Conservation (phyloP, 2,797 vertebrate genomes). For the Diplodus sargus region DNA sequence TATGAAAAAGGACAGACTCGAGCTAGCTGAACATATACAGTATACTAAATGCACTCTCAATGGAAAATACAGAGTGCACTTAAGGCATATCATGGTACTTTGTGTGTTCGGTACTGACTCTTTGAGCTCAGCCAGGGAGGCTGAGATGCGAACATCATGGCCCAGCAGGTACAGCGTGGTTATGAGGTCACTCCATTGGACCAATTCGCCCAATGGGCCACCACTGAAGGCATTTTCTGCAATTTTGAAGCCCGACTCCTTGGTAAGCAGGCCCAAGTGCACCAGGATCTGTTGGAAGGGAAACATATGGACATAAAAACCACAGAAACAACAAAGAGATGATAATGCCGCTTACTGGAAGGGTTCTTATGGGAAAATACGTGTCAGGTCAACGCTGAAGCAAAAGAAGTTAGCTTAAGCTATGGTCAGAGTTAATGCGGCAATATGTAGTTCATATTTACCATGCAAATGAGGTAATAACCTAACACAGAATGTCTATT, state of each 20-base stretch:
- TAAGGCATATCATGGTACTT: not conserved
- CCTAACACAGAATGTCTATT: no score
- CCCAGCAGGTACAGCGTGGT: conserved; percentile 98
- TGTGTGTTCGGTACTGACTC: conserved; percentile 88
- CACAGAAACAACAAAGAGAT: not conserved
- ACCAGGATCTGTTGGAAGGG: conserved; percentile 89
- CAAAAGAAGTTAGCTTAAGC: not conserved
- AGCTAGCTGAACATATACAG: no score
- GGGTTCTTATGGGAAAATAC: not conserved
- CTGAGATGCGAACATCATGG: conserved; percentile 97
- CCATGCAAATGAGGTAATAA: no score
- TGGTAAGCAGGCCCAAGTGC: conserved; percentile 96
- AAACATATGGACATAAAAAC: not conserved
- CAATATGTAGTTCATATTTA: no score
- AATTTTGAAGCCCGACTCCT: conserved; percentile 99
- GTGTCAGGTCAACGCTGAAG: not conserved
- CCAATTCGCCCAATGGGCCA: conserved; percentile 96
- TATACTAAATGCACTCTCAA: not conserved
- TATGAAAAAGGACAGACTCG: no score
- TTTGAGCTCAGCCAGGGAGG: conserved; percentile 97
- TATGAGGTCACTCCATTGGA: conserved; percentile 99
- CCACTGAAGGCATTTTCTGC: conserved; percentile 99
- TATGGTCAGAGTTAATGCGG: not conserved
- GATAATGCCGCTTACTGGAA: not conserved
- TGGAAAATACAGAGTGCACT: not conserved